A percentile compares a stretch with the other conserved stretches of the same genome.
Conservation (phyloP, 35 echinoderm and acorn worm genomes). For the Amphiura filiformis region DNA sequence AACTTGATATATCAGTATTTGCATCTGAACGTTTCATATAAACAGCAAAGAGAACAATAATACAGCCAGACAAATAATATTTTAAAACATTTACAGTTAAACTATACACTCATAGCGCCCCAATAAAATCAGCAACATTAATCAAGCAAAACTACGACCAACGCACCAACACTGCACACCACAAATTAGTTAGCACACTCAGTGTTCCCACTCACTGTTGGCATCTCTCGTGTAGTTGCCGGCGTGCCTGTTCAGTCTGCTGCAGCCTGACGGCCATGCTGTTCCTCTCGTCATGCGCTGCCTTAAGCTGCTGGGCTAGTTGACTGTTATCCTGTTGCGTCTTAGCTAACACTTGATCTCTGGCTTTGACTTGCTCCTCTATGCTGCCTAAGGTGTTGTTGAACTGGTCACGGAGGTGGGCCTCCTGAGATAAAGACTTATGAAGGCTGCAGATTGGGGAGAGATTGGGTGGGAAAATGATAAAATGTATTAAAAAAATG, state of each 20-base stretch:
- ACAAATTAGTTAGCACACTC: too few species aligned
- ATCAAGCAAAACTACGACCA: too few species aligned
- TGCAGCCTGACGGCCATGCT: slow-evolving; percentile 62
- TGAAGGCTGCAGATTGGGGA: slow-evolving; percentile 68
- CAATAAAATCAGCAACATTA: too few species aligned
- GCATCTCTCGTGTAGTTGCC: slow-evolving; percentile 42
- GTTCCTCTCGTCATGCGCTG: slow-evolving; percentile 68
- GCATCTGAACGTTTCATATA: too few species aligned
- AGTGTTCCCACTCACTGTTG: slow-evolving; percentile 80
- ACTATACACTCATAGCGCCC: slow-evolving; percentile 72
- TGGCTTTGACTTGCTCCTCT: slow-evolving; percentile 80
- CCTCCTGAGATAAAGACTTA: slow-evolving; percentile 95
- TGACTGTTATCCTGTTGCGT: slow-evolving; percentile 75
- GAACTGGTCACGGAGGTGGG: slow-evolving; percentile 78
- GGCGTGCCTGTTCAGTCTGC: slow-evolving; percentile 44
- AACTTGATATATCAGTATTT: too few species aligned
- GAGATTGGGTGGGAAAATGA: too few species aligned
- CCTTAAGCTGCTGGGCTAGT: slow-evolving; percentile 53
- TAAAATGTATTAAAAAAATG: background rate
- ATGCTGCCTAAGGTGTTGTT: slow-evolving; percentile 85
- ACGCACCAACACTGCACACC: too few species aligned
- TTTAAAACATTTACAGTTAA: too few species aligned
- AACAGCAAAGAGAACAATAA: too few species aligned
- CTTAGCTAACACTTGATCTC: slow-evolving; percentile 69
- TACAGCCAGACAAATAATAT: too few species aligned